Base-by-base conservation (phyloP, 2,797 vertebrate genomes). In the Chiroxiphia lanceolata region DNA sequence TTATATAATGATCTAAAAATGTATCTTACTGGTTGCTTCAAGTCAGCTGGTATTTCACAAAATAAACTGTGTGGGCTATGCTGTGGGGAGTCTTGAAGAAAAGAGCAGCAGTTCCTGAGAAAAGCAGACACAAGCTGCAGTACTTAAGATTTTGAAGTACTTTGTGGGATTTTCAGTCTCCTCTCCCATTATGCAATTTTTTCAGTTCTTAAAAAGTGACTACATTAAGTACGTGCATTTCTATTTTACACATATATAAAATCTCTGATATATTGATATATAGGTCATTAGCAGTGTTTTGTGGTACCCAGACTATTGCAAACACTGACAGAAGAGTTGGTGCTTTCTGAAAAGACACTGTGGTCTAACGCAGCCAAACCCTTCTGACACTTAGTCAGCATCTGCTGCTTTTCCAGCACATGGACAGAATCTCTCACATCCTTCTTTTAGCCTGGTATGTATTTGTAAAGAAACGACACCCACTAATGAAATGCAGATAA, bases 1-100 rank as follows among this genome's bases (percentile, higher is more conserved):
- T 88, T 82, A 70, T 18, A 79, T 42, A 89, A 92, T 15, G 21
- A 82, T n/a, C 79, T 64, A 91, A 93, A 92, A 87, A 60, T 80
- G 15, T 33, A 40, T 59, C 50, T 23, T 61, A 87, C 13, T 76
- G 42, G 74, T 57, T 64, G 34, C 63, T 82, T 82, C 29, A 56
- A 87, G 83, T 87, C 67, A 91, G 60, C 16, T 67, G 31, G 13
- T n/a, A 50, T 33, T 60, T 72, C 38, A 81, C 63, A 65, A 84
- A 90, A 87, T 57, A 82, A 89, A 76, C 26, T 47, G 15, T 60
- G 85, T 76, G 31, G 74, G 31, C 50, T 61, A 40, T 38, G 22
- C 45, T 69, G 65, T 15, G 31, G 40, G 48, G 20, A 86, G 29
- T 33, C 59, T 68, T 54, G 23, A 83, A 91, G 50, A 77, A 80